Evolutionary conservation across 1,140 invertebrate species (phyloP).

Genomic region (Eupristina koningsbergeri): DNA sequence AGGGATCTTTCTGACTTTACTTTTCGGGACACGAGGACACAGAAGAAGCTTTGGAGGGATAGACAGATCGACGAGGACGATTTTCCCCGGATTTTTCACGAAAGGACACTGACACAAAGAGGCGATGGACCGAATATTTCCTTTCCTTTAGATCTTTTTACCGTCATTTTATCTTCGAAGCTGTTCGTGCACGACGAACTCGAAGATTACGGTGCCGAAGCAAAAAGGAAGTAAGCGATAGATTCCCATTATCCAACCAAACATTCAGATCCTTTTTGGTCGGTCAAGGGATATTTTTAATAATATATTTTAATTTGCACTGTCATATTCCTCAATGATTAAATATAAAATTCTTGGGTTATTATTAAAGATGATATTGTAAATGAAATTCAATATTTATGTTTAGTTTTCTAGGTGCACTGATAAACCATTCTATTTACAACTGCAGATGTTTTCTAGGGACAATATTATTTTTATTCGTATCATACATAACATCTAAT

Average conservation of each 20-base stretch:
- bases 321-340: too few species aligned
- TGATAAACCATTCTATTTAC: too few species aligned
- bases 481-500: too few species aligned
- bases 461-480: too few species aligned
- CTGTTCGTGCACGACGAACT: background rate
- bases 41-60: background rate
- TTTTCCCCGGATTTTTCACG: background rate
- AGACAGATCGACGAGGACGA: background rate
- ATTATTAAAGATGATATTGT: too few species aligned
- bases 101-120: background rate
- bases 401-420: too few species aligned
- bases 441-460: too few species aligned
- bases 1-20: background rate
- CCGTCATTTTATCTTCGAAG: background rate
- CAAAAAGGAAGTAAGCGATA: background rate
- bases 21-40: background rate
- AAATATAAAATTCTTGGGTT: too few species aligned
- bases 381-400: too few species aligned
- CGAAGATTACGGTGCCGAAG: background rate
- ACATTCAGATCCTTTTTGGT: background rate
- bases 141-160: background rate
- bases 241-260: background rate
- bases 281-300: background rate
- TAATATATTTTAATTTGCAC: slow-evolving; percentile 15
- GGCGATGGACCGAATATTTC: background rate